Base-by-base conservation (phyloP, 2,888 invertebrate genomes). In the Eupsilia transversa region DNA sequence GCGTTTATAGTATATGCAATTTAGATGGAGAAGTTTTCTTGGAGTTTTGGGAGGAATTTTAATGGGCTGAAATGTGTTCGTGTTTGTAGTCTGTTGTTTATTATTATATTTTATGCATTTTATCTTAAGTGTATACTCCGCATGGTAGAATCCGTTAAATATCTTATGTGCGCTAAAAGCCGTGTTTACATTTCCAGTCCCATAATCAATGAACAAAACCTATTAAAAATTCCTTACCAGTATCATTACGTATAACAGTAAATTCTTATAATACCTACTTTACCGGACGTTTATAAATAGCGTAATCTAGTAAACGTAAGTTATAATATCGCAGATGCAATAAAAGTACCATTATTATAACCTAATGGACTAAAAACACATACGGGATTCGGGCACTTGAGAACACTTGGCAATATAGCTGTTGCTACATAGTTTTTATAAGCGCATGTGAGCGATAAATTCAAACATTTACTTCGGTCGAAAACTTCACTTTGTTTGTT, bases 401-500 rank as follows among this genome's bases (percentile, higher is more conserved):
- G 87, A 91, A 87, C 86, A 86, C 85, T 83, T 77, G 86, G 80
- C 85, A 86, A 86, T 87, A 84, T 86, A 90, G 87, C 87, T 87
- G 85, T 88, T 89, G 87, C 88, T 90, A 90, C 89, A 91, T 91
- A 91, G 90, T 92, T 94, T 93, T 93, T 93, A 93, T 92, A 92
- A 93, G 92, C 91, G 90, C 90, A 91, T 91, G 91, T 88, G 90
- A 91, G 88, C 91, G 86, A 93, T 94, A 94, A 94, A 94, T 94
- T 94, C 90, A 88, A 84, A 92, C 91, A 92, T 93, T 93, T 91
- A 94, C 91, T 91, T 87, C 91, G 73, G 88, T 89, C 89, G 91
- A 91, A 94, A 94, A 93, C 91, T 91, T 90, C 91, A 94, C 92
- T 93, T 92, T 93, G 93, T 92, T 89, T 90, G 89, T 87, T 89